Base-by-base conservation (phyloP, 1,140 invertebrate species). In the Yoshiicerus persimilis region DNA sequence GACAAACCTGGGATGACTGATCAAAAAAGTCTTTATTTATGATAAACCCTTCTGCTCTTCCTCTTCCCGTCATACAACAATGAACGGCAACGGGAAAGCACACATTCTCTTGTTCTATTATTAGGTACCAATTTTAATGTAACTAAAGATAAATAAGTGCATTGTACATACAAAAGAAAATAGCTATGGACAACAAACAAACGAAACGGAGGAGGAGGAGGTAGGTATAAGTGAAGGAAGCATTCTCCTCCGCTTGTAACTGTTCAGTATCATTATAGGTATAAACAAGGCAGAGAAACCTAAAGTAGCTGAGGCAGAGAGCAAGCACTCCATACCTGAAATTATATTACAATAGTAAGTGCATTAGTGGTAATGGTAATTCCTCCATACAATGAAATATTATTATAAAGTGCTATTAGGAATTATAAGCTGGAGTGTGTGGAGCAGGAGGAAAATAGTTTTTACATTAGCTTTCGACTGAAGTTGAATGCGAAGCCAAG, bases 21-120 rank as follows among this genome's bases (percentile, higher is more conserved):
- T 87, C 87, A 87, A 87, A 86, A 62, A 83, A 83, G 39, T 83
- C 39, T 87, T 84, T 83, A 87, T 87, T 87, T 87, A 87, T 84
- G 87, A 87, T 80, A 83, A 84, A 87, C 87, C 70, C 41, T 80
- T 87, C 64, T 47, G 47, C 84, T 86, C 56, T 86, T 56, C 41
- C 56, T 36, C 38, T 87, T 62, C 38, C 27, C 38, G 85, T 86
- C 83, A 34, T 20, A 38, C 75, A 34, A 80, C 75, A 34, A 80
- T 38, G 20, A 80, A 38, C 75, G n/a, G 32, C 75, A 80, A 80
- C 75, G 32, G 75, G 32, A 20, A 80, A 36, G 32, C 75, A 80
- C 75, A 80, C 75, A 80, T 34, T 80, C 75, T 25, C 75, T 80
- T 80, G 75, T 80, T 80, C 47, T 84, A 84, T 47, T 84, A 47